These are phyloP conservation scores for Phrynocephalus guinanensis DNA, from an alignment of 2,797 vertebrate genomes.

Conservation along the genomic window DNA sequence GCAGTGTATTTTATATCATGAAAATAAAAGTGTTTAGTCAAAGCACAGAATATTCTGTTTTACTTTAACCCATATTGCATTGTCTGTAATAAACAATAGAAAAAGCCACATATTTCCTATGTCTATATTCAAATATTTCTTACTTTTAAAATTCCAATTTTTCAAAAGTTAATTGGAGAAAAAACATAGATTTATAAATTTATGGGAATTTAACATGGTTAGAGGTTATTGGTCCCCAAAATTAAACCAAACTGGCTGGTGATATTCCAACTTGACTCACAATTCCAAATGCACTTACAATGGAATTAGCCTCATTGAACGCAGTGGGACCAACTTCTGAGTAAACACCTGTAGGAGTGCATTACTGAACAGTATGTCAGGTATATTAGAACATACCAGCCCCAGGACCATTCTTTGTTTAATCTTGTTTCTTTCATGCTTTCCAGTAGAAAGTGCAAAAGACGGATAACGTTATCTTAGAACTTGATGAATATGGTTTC, in stretches of 20 bases:
- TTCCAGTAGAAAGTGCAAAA: slow-evolving; percentile 18
- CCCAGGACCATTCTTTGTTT: slow-evolving; percentile 35
- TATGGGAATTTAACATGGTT: background rate
- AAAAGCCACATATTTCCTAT: slow-evolving; percentile 7
- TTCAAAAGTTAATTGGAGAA: slow-evolving; percentile 32
- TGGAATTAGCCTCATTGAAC: background rate
- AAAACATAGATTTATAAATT: background rate
- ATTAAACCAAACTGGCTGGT: background rate
- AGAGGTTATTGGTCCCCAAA: slow-evolving; percentile 22
- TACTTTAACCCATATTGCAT: slow-evolving; percentile 20
- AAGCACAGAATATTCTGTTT: slow-evolving; percentile 15
- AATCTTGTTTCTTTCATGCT: slow-evolving; percentile 40
- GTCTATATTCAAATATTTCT: slow-evolving; percentile 18
- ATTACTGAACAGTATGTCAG: background rate
- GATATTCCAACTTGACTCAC: slow-evolving; percentile 9
- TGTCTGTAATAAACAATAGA: slow-evolving; percentile 22
- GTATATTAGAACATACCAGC: slow-evolving; percentile 42
- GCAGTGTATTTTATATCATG: slow-evolving; percentile 7
- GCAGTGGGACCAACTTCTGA: background rate
- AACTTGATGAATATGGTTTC: background rate
- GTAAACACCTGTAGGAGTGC: background rate
- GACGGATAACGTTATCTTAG: background rate
- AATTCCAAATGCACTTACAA: background rate
- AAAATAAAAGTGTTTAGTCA: slow-evolving; percentile 26
- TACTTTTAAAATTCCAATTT: background rate